These are phyloP conservation scores for Simalia tracyae DNA, from an alignment of 2,797 vertebrate species.

Conservation along the genomic window DNA sequence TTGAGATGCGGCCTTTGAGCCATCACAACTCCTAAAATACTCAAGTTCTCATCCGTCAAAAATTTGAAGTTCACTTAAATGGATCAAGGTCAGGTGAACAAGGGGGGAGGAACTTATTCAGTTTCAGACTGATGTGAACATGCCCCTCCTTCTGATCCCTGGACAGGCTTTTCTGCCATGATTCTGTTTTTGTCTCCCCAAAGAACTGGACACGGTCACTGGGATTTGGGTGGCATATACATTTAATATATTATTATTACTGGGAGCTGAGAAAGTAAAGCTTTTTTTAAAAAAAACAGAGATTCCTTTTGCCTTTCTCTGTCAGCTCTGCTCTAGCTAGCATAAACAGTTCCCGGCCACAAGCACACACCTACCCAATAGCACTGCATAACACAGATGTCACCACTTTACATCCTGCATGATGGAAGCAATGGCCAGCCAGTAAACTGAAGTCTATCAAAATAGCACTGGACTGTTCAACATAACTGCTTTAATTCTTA, in stretches of 20 bases:
- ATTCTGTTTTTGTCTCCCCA: too few species aligned
- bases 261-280: neutral
- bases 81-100: too few species aligned
- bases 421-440: neutral
- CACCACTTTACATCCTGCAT: neutral
- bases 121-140: too few species aligned
- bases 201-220: too few species aligned
- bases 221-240: too few species aligned
- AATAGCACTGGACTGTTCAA: neutral
- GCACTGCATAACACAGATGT: neutral
- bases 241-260: neutral
- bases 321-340: neutral
- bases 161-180: too few species aligned
- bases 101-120: too few species aligned
- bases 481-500: neutral
- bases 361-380: neutral
- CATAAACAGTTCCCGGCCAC: neutral
- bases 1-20: neutral
- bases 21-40: neutral
- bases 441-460: neutral
- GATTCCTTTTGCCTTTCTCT: neutral
- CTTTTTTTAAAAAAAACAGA: neutral
- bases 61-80: neutral
- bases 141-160: too few species aligned
- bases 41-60: neutral